phyloP scores from a whole-genome alignment of 2,888 invertebrate genomes.

The Apamea sordens region DNA sequence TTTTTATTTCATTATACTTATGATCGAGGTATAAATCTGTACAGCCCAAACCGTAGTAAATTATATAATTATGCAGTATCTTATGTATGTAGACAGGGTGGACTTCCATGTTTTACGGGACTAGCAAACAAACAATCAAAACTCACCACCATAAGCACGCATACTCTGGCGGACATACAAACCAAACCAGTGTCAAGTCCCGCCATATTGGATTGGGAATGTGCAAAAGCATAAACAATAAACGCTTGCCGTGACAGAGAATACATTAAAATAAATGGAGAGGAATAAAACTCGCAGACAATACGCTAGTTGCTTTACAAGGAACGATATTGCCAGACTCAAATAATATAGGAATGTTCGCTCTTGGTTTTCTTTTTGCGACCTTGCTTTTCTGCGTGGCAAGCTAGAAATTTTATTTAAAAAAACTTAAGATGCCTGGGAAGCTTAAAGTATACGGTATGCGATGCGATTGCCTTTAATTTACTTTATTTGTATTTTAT shows the following conservation, averaged over 20 bases:
- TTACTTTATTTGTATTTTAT: background rate
- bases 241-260: conserved; percentile 73
- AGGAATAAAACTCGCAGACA: conserved; percentile 58
- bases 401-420: too few species aligned
- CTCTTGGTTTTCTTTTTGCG: conserved; percentile 24
- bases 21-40: background rate
- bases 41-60: background rate
- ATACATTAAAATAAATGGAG: conserved; percentile 72
- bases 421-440: background rate
- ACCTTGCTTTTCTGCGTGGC: background rate
- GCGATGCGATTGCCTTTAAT: background rate
- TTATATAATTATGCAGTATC: background rate
- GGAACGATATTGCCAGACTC: conserved; percentile 53
- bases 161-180: conserved; percentile 28
- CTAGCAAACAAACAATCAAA: conserved; percentile 14
- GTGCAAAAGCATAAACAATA: conserved; percentile 73
- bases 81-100: background rate
- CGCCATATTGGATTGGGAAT: conserved; percentile 73
- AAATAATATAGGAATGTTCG: conserved; percentile 38
- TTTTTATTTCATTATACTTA: background rate
- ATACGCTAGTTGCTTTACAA: conserved; percentile 52
- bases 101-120: background rate
- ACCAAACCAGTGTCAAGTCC: conserved; percentile 36
- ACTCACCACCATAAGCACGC: background rate
- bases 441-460: background rate